These are phyloP conservation scores for Lethocerus indicus DNA, from an alignment of 1,140 invertebrate species.

Conservation along the genomic window DNA sequence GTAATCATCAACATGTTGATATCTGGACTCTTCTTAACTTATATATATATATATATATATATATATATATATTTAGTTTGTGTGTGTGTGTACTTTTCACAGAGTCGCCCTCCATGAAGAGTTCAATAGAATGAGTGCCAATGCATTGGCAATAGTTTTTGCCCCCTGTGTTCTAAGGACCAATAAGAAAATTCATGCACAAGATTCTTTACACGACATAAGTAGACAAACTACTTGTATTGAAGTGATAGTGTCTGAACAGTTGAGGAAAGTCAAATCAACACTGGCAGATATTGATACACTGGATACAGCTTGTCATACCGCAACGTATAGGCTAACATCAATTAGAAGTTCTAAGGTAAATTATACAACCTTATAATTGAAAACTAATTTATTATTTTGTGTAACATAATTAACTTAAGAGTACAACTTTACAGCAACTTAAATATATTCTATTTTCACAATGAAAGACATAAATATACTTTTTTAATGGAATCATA, in stretches of 20 bases:
- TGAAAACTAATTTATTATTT: too few relatives aligned
- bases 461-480: too few relatives aligned
- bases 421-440: too few relatives aligned
- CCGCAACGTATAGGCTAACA: constrained; percentile 52
- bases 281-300: constrained; percentile 79
- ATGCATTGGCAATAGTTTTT: constrained; percentile 85
- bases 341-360: constrained; percentile 57
- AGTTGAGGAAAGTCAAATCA: constrained; percentile 50
- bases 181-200: constrained; percentile 67
- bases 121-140: constrained; percentile 81
- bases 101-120: constrained; percentile 71
- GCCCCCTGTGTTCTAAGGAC: constrained; percentile 84
- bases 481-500: too few relatives aligned
- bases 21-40: too few relatives aligned
- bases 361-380: too few relatives aligned
- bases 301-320: constrained; percentile 62
- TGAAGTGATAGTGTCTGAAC: constrained; percentile 71
- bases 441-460: too few relatives aligned
- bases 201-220: constrained; percentile 73
- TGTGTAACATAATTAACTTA: too few relatives aligned
- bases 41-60: too few relatives aligned
- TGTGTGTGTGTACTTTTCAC: too few relatives aligned
- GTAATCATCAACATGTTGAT: too few relatives aligned
- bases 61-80: too few relatives aligned
- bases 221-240: constrained; percentile 66